phyloP scores from a whole-genome alignment of 2,888 invertebrate species.

The Harpagoxenus sublaevis region DNA sequence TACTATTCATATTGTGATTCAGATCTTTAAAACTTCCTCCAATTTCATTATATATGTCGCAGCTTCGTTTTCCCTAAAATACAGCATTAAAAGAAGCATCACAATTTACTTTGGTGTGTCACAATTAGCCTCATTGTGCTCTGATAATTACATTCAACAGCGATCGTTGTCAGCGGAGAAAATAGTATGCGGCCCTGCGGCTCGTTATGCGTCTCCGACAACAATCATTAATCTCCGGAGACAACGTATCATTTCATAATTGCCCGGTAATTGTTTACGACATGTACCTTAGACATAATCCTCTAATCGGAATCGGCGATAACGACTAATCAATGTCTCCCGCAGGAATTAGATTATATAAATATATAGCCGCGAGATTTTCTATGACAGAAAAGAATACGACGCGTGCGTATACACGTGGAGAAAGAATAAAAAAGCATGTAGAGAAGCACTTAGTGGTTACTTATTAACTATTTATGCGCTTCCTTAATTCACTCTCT shows the following conservation, averaged over 20 bases:
- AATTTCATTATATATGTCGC: background rate
- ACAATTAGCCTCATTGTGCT: slow-evolving; percentile 20
- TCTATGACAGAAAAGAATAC: background rate
- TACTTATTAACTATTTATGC: slow-evolving; percentile 10
- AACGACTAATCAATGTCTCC: slow-evolving; percentile 3
- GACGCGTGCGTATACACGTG: background rate
- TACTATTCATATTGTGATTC: background rate
- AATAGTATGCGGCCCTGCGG: slow-evolving; percentile 26
- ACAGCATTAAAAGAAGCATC: background rate
- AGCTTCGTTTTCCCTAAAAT: background rate
- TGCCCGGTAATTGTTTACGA: slow-evolving; percentile 29
- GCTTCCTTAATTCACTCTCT: slow-evolving; percentile 20
- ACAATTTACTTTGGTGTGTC: background rate
- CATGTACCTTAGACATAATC: background rate
- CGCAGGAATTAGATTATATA: slow-evolving; percentile 15
- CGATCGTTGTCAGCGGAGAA: background rate
- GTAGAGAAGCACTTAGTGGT: background rate
- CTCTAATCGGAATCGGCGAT: slow-evolving; percentile 27
- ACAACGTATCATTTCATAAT: slow-evolving; percentile 46
- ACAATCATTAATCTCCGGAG: slow-evolving; percentile 27
- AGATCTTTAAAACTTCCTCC: background rate
- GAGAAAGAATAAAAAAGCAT: slow-evolving; percentile 11
- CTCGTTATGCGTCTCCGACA: slow-evolving; percentile 28
- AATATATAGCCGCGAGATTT: background rate
- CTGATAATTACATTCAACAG: slow-evolving; percentile 23